Conservation (phyloP, 2,797 vertebrate genomes). For the Clarias pachynema region DNA sequence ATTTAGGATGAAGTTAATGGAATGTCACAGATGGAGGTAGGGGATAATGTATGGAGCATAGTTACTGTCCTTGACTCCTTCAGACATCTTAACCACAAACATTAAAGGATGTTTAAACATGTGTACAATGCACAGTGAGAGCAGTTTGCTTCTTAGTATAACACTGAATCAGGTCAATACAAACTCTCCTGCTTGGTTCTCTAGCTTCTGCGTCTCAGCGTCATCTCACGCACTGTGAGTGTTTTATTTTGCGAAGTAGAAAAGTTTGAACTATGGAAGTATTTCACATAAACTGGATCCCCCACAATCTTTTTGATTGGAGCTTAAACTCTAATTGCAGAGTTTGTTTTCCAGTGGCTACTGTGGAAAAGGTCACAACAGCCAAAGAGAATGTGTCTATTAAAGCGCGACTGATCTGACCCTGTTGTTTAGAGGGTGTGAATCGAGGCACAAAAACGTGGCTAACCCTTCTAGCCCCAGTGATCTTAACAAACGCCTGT, state of each 20-base stretch:
- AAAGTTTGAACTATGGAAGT: constrained; percentile 38
- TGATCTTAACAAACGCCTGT: constrained; percentile 41
- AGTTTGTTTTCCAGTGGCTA: constrained; percentile 45
- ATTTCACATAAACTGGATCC: constrained; percentile 37
- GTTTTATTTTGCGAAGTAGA: constrained; percentile 37
- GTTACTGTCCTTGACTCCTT: constrained; percentile 38
- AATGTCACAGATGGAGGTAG: not conserved
- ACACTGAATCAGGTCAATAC: constrained; percentile 40
- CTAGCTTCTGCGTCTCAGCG: constrained; percentile 2
- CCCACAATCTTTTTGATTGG: constrained; percentile 41
- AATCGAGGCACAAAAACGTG: constrained; percentile 55
- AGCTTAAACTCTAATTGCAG: constrained; percentile 48
- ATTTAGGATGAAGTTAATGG: constrained; percentile 19
- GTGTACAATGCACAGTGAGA: constrained; percentile 23
- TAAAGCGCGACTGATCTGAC: constrained; percentile 51
- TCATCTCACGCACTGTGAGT: not conserved
- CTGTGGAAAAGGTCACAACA: constrained; percentile 56
- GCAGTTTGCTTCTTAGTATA: constrained; percentile 32
- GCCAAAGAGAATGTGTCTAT: constrained; percentile 55
- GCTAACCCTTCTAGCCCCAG: constrained; percentile 50
- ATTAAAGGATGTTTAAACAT: constrained; percentile 44
- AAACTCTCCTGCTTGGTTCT: constrained; percentile 6
- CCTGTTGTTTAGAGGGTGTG: constrained; percentile 54
- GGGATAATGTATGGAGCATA: constrained; percentile 39
- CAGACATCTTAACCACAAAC: not conserved